These are phyloP conservation scores for Squalus acanthias DNA, from an alignment of 2,797 vertebrate species.

Conservation along the genomic window DNA sequence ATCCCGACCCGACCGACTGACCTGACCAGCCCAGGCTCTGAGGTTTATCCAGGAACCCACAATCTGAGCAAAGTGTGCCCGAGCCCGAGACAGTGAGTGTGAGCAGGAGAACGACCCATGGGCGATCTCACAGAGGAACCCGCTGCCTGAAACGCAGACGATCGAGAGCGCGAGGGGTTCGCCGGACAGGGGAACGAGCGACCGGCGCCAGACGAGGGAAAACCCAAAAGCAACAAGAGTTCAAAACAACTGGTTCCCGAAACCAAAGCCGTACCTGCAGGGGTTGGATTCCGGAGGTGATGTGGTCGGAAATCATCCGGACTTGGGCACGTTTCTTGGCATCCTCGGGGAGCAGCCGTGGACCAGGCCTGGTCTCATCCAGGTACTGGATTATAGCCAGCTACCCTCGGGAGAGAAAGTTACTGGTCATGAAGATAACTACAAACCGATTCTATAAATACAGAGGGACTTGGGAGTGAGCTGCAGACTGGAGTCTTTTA, in stretches of 20 bases:
- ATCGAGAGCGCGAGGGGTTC: neutral
- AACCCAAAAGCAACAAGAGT: neutral
- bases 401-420: constrained; percentile 55
- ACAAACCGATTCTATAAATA: neutral
- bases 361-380: constrained; percentile 79
- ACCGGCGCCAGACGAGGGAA: neutral
- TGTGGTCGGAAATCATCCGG: constrained; percentile 81
- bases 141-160: neutral
- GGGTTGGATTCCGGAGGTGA: constrained; percentile 86
- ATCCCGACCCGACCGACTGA: neutral
- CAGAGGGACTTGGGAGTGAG: neutral
- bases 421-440: neutral
- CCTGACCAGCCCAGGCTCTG: neutral
- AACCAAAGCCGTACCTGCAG: constrained; percentile 68
- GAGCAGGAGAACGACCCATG: no score
- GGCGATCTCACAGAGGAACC: neutral
- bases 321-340: constrained; percentile 75
- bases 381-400: constrained; percentile 92
- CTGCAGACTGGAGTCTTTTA: no score
- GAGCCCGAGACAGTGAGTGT: no score
- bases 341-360: constrained; percentile 75
- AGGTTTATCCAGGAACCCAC: neutral
- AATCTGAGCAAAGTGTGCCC: neutral
- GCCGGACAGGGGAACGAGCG: neutral
- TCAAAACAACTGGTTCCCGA: neutral